Evolutionary conservation across 35 echinoderm and acorn worm species (phyloP).

Genomic region (Nesometra sesokonis): DNA sequence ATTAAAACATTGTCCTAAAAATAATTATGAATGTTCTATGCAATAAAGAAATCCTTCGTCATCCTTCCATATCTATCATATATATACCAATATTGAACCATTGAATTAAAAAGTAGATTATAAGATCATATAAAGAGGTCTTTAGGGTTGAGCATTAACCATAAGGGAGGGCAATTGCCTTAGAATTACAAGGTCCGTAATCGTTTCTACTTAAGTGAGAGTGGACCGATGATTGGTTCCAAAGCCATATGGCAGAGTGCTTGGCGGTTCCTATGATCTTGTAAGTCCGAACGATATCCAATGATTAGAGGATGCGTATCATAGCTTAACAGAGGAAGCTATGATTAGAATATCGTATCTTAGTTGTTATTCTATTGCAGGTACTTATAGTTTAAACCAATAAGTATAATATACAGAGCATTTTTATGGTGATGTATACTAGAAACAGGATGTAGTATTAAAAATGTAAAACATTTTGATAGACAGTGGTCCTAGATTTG

Average conservation of each 20-base stretch:
- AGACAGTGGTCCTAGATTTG: too few species aligned
- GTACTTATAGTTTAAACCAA: neutral
- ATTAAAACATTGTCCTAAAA: too few species aligned
- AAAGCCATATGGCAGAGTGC: neutral
- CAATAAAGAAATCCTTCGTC: too few species aligned
- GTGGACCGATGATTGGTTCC: neutral
- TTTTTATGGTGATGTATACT: too few species aligned
- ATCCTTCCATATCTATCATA: neutral
- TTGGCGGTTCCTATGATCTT: neutral
- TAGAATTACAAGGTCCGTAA: neutral
- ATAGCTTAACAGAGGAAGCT: neutral
- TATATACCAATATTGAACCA: neutral
- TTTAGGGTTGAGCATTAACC: neutral
- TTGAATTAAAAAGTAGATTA: neutral
- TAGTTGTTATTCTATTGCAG: neutral
- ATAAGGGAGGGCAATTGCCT: neutral
- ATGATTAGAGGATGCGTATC: neutral
- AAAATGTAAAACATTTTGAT: too few species aligned
- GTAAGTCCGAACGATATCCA: neutral
- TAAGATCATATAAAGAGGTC: neutral
- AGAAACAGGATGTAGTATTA: too few species aligned
- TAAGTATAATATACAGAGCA: too few species aligned
- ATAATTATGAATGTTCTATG: too few species aligned
- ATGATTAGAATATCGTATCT: neutral
- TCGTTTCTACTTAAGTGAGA: neutral